These are phyloP conservation scores for Linepithema humile DNA, from an alignment of 1,140 invertebrate species.

Conservation along the genomic window DNA sequence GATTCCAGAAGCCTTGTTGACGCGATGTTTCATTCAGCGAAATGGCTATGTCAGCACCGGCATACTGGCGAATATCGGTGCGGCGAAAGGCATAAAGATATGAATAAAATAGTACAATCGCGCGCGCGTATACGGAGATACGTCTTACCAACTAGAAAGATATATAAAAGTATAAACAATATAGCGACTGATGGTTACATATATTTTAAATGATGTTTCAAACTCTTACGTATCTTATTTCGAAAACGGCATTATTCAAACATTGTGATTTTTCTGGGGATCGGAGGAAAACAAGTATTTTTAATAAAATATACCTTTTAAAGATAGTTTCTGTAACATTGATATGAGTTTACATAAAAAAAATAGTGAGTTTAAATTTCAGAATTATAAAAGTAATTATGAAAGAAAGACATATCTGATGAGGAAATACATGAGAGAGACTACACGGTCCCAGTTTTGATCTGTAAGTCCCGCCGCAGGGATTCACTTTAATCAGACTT, in stretches of 20 bases:
- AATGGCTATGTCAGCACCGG: conserved; percentile 15
- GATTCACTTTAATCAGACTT: conserved; percentile 39
- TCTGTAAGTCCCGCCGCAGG: not conserved
- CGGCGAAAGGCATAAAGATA: conserved; percentile 27
- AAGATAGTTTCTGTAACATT: not conserved
- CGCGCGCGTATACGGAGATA: not conserved
- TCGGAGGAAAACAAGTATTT: not conserved
- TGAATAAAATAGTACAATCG: conserved; percentile 47
- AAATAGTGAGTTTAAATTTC: too few relatives aligned
- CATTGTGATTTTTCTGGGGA: not conserved
- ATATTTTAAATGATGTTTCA: conserved; percentile 15
- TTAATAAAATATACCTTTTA: conserved; percentile 15
- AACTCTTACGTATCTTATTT: conserved; percentile 4
- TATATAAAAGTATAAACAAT: conserved; percentile 13
- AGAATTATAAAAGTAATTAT: too few relatives aligned
- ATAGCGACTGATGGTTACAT: not conserved
- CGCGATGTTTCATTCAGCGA: conserved; percentile 40
- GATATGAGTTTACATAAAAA: too few relatives aligned
- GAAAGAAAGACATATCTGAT: too few relatives aligned
- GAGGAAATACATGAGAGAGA: not conserved
- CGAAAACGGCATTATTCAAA: not conserved
- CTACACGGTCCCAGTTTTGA: not conserved
- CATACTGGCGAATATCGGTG: not conserved
- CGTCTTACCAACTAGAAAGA: not conserved
- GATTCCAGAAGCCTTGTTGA: conserved; percentile 9